Base-by-base conservation (phyloP, 2,888 invertebrate genomes). In the Tachina grossa region DNA sequence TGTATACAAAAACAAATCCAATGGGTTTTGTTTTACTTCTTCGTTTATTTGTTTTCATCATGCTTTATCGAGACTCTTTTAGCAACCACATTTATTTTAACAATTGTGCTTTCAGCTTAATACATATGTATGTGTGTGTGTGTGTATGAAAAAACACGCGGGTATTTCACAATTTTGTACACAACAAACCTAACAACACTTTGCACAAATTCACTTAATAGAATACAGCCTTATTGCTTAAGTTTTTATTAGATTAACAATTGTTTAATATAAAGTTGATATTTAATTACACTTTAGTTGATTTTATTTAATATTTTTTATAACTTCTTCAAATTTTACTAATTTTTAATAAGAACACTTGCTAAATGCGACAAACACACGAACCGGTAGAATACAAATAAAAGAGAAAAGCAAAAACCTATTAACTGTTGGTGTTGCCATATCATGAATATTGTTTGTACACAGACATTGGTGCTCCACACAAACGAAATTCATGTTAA, bases 101-200 rank as follows among this genome's bases (percentile, higher is more conserved):
- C 9, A 39, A 63, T 49, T 71, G 41, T 76, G 47, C 47, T 71
- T 43, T 59, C 16, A 31, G 47, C 69, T 74, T 55, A 71, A 53
- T 31, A 31, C 51, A 45, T 4, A 47, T n/a, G n/a, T n/a, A n/a
- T n/a, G n/a, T n/a, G n/a, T n/a, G n/a, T n/a, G n/a, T n/a, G n/a
- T n/a, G n/a, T n/a, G n/a, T n/a, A n/a, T n/a, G n/a, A 47, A 63
- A 55, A 82, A 63, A 82, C 82, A 76, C 76, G 82, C 69, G 82
- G 69, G 55, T 57, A 82, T 82, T 82, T 82, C 76, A 82, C 81
- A 76, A 63, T 0, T 2, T 47, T 47, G 45, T 10, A 19, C 45
- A 55, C 19, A 13, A 53, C 31, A 57, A 19, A 51, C 16, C 68
- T 53, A 77, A 57, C 49, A 66, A 61, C 19, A 11, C 9, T 22